These are phyloP conservation scores for Philopedon plagiatum DNA, from an alignment of 2,888 invertebrate species.

Conservation along the genomic window DNA sequence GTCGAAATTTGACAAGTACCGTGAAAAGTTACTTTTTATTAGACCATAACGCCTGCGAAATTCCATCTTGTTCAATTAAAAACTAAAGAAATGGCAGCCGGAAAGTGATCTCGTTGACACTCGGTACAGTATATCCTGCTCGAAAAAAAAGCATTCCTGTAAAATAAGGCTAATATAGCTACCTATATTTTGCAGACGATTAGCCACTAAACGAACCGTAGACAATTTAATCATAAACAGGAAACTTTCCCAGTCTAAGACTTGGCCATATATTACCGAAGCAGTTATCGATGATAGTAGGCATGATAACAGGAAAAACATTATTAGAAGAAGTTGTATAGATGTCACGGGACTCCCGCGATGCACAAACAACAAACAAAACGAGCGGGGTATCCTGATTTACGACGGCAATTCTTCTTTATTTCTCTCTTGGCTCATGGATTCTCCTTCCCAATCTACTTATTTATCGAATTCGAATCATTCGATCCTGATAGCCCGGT, in stretches of 20 bases:
- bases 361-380: constrained; percentile 65
- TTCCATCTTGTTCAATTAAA: too few species aligned
- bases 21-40: too few species aligned
- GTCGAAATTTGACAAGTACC: too few species aligned
- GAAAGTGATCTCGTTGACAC: too few species aligned
- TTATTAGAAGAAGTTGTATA: constrained; percentile 65
- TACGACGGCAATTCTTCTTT: constrained; percentile 70
- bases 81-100: too few species aligned
- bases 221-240: constrained; percentile 50
- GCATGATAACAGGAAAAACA: constrained; percentile 63
- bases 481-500: constrained; percentile 48
- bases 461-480: constrained; percentile 64
- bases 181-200: constrained; percentile 42
- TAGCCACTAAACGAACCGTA: constrained; percentile 39
- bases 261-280: constrained; percentile 47
- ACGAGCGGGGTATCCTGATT: constrained; percentile 64
- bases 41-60: too few species aligned
- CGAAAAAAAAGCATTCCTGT: constrained; percentile 19
- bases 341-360: constrained; percentile 62
- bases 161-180: background rate
- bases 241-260: constrained; percentile 29
- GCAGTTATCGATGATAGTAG: constrained; percentile 56
- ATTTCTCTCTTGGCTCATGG: constrained; percentile 67
- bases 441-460: constrained; percentile 61
- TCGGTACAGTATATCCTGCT: too few species aligned